Conservation (phyloP, 2,888 invertebrate genomes). For the Drosophila borealis region DNA sequence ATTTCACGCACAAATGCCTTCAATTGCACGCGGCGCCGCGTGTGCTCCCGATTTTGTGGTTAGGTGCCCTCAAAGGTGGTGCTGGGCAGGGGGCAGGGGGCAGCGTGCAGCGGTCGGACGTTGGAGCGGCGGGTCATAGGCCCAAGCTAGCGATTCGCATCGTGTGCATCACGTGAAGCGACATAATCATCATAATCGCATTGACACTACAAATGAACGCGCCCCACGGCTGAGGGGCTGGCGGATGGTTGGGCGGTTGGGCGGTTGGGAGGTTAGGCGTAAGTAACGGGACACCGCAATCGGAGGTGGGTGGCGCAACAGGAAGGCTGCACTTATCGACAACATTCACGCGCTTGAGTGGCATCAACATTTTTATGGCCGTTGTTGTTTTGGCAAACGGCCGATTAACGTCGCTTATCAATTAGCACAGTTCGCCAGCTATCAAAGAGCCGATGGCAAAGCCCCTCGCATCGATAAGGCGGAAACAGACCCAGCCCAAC, state of each 20-base stretch:
- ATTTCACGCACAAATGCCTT: conserved; percentile 75
- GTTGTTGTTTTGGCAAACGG: conserved; percentile 43
- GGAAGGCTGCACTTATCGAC: conserved; percentile 29
- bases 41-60: no score
- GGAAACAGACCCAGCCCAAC: conserved; percentile 20
- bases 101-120: not conserved
- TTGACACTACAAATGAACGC: conserved; percentile 73
- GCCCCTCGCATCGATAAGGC: conserved; percentile 54
- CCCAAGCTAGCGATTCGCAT: conserved; percentile 31
- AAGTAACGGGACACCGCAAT: not conserved
- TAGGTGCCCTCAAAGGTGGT: no score
- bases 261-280: not conserved
- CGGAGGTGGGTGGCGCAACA: not conserved
- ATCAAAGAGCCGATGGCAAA: conserved; percentile 49
- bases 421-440: conserved; percentile 69
- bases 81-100: not conserved
- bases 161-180: conserved; percentile 62
- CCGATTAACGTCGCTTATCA: conserved; percentile 68
- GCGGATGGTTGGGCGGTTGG: not conserved
- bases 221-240: conserved; percentile 8
- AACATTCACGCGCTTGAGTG: conserved; percentile 37
- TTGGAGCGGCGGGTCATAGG: conserved; percentile 4
- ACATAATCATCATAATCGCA: conserved; percentile 76
- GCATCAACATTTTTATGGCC: conserved; percentile 41
- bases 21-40: conserved; percentile 50